Evolutionary conservation across 2,888 invertebrate species (phyloP).

Genomic region (Oscheius myriophilus): DNA sequence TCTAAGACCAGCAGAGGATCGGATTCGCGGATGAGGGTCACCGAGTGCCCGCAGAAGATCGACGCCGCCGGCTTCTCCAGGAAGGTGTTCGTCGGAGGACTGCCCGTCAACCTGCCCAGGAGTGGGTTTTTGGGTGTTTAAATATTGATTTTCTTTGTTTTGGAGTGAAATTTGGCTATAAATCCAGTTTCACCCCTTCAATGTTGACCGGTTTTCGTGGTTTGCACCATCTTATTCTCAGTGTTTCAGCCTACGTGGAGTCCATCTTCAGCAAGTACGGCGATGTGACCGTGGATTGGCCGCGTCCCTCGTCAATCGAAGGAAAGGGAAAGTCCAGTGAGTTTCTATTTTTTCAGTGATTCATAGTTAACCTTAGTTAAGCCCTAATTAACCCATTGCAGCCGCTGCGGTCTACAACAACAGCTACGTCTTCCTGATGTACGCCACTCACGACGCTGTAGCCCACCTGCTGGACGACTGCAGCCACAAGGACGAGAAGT

Average conservation of each 20-base stretch:
- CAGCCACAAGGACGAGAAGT: constrained; percentile 80
- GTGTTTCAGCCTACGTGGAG: constrained; percentile 89
- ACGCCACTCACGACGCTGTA: constrained; percentile 93
- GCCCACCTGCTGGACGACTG: constrained; percentile 95
- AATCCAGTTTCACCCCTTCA: too few species aligned
- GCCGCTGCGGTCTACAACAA: constrained; percentile 18
- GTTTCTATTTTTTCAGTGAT: not conserved
- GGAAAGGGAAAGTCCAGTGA: too few species aligned
- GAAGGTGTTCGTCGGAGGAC: constrained; percentile 96
- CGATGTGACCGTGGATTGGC: constrained; percentile 97
- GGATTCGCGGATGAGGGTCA: too few species aligned
- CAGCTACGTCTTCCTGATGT: constrained; percentile 76
- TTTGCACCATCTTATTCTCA: not conserved
- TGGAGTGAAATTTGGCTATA: too few species aligned
- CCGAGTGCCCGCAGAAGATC: too few species aligned
- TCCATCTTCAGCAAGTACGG: constrained; percentile 97
- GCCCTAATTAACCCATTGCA: constrained; percentile 5
- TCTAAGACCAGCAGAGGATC: too few species aligned
- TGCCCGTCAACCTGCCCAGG: constrained; percentile 98
- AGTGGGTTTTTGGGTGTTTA: too few species aligned
- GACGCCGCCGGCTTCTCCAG: constrained; percentile 73
- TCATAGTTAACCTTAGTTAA: not conserved
- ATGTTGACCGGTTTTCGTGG: too few species aligned
- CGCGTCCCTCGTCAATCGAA: constrained; percentile 88
- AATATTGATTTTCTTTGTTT: too few species aligned